Percentiles rank a stretch among this genome's conserved stretches.
Conservation (phyloP, 1,140 invertebrate genomes). For the Ips typographus region DNA sequence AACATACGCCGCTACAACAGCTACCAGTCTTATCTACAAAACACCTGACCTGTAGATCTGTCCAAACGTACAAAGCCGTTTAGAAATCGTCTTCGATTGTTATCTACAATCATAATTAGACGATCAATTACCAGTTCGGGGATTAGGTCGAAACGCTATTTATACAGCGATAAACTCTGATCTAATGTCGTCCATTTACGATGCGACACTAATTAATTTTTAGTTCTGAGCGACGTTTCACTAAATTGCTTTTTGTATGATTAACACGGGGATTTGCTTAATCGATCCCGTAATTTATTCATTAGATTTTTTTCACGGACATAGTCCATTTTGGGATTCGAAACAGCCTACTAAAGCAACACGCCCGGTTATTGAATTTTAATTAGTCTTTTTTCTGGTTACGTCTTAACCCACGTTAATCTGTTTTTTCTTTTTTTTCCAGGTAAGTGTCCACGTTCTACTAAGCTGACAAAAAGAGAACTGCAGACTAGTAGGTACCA, state of each 20-base stretch:
- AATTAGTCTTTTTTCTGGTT: no score
- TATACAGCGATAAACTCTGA: conserved; percentile 10
- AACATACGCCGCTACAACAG: not conserved
- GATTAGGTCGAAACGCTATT: conserved; percentile 16
- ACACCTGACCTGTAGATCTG: not conserved
- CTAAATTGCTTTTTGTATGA: conserved; percentile 12
- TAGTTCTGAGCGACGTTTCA: conserved; percentile 7
- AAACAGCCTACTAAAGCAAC: no score
- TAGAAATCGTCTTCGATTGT: not conserved
- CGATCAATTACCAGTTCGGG: conserved; percentile 20
- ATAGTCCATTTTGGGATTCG: no score
- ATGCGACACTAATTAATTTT: conserved; percentile 16
- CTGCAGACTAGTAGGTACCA: no score
- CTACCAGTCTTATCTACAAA: conserved; percentile 7
- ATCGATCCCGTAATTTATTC: not conserved
- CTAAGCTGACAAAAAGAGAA: no score
- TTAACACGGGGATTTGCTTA: conserved; percentile 6
- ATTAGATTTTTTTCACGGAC: not conserved
- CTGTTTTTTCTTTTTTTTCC: no score
- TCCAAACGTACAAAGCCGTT: conserved; percentile 12
- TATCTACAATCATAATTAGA: conserved; percentile 14
- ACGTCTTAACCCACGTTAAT: no score
- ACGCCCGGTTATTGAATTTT: no score
- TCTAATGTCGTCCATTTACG: conserved; percentile 4
- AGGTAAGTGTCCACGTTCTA: no score